Evolutionary conservation across 2,113 vertebrate genomes (phyloP), one percentile per base, ranked within the genome.

Genomic region (Hypomesus transpacificus): DNA sequence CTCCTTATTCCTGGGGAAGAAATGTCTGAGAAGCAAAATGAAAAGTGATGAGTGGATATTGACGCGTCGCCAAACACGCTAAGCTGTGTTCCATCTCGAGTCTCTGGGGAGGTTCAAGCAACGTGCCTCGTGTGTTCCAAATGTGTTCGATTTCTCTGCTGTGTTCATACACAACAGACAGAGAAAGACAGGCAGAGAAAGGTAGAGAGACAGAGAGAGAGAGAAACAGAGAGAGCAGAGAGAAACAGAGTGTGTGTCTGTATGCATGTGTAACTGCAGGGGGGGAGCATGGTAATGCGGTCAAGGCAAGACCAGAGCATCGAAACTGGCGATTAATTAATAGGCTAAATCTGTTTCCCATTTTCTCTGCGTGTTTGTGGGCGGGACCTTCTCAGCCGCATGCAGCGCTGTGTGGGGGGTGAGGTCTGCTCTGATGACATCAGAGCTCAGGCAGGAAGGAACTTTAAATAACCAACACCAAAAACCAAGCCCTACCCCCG

Each of bases 251-350:
- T 46, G 39, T 73, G 69, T 70, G 69, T 64, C 51, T 67, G 54
- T 67, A 18, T 69, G 53, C 39, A 0, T 60, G 21, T 70, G 21
- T 62, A 39, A 26, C 4, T 57, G 14, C 39, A 14, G 16, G 46
- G 69, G 69, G 53, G 31, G 34, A 11, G 57, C 7, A 66, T 68
- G 66, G 52, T 14, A 57, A 56, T 80, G 73, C 31, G 51, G 70
- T 73, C 28, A 61, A 58, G 14, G 66, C 51, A 81, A 75, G 75
- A 75, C 79, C 71, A 69, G 54, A 75, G 59, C 74, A 66, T 80
- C 73, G 77, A 88, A 82, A 81, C 68, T 66, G 46, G 76, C 39
- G 28, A 80, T 85, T 81, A 86, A 89, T 89, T 84, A 85, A 88
- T 82, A 68, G 85, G 24, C 28, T 66, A 34, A 82, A 76, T 84